Conservation (phyloP, 64 coral and sea anemone genomes). For the Pocillopora damicornis region DNA sequence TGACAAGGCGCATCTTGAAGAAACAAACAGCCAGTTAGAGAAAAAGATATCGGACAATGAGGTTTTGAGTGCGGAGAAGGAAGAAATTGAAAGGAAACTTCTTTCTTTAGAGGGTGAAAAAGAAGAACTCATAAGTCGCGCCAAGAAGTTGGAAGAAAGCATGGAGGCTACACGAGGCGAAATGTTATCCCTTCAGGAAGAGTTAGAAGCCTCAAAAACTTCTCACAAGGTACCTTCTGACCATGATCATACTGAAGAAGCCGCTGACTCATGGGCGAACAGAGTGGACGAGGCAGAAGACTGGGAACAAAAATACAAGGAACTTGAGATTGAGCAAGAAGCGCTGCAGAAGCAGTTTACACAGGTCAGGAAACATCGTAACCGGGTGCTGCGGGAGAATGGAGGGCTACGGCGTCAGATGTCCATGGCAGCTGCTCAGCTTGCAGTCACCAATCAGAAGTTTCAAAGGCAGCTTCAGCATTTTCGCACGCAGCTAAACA, state of each 20-base stretch:
- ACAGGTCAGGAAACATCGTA: slow-evolving; percentile 90
- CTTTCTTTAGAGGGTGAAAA: slow-evolving; percentile 37
- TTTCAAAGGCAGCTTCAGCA: slow-evolving; percentile 88
- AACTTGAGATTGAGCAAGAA: slow-evolving; percentile 27
- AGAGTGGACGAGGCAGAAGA: slow-evolving; percentile 7
- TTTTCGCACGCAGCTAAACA: slow-evolving; percentile 64
- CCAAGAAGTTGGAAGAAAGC: slow-evolving; percentile 20
- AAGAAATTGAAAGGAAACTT: slow-evolving; percentile 24
- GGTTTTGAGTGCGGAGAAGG: not conserved
- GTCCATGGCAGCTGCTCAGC: slow-evolving; percentile 87
- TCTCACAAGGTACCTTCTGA: not conserved
- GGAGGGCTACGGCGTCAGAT: slow-evolving; percentile 87
- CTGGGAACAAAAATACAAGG: slow-evolving; percentile 39
- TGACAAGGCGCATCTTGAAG: slow-evolving; percentile 35
- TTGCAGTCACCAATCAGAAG: slow-evolving; percentile 82
- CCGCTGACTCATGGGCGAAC: slow-evolving; percentile 20
- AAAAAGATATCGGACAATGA: slow-evolving; percentile 26
- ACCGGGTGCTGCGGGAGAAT: slow-evolving; percentile 84
- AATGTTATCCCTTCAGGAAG: slow-evolving; percentile 18
- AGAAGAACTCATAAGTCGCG: not conserved
- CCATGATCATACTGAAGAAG: not conserved
- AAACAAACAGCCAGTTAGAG: slow-evolving; percentile 28
- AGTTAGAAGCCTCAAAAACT: not conserved
- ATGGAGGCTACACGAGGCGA: slow-evolving; percentile 2
- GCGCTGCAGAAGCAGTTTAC: slow-evolving; percentile 64